A percentile compares a stretch with the other conserved stretches of the same genome.
phyloP scores from a whole-genome alignment of 2,888 invertebrate genomes.

The Melinaea menophilus region DNA sequence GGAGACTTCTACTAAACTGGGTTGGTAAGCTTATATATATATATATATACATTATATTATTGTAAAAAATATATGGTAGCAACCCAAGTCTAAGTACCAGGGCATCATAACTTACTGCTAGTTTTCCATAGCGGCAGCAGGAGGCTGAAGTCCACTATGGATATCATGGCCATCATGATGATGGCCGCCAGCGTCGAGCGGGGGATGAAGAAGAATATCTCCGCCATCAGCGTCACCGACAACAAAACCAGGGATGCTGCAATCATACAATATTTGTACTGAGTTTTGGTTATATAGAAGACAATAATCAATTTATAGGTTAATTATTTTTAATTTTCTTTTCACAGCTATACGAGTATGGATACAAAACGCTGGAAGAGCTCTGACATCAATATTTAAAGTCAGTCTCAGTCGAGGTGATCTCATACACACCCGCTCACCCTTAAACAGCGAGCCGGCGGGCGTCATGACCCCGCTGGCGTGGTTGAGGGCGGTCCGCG shows the following conservation, averaged over 20 bases:
- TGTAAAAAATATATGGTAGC: too few species aligned
- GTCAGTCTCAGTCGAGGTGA: background rate
- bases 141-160: constrained; percentile 85
- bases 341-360: background rate
- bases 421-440: constrained; percentile 40
- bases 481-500: constrained; percentile 93
- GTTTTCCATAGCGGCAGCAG: constrained; percentile 85
- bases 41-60: too few species aligned
- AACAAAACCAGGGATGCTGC: constrained; percentile 85
- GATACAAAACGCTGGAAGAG: background rate
- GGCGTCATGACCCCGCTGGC: constrained; percentile 92
- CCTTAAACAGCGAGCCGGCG: constrained; percentile 87
- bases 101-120: constrained; percentile 81
- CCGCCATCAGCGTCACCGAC: constrained; percentile 87
- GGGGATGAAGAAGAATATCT: constrained; percentile 90
- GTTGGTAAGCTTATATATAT: too few species aligned
- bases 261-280: background rate
- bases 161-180: constrained; percentile 92
- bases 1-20: too few species aligned
- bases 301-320: background rate
- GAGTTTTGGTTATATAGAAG: background rate
- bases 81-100: background rate
- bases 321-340: background rate
- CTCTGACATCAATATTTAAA: background rate
- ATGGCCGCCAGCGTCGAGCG: constrained; percentile 91